Conservation (phyloP, 2,113 vertebrate genomes). For the Nothocercus nigrocapillus region DNA sequence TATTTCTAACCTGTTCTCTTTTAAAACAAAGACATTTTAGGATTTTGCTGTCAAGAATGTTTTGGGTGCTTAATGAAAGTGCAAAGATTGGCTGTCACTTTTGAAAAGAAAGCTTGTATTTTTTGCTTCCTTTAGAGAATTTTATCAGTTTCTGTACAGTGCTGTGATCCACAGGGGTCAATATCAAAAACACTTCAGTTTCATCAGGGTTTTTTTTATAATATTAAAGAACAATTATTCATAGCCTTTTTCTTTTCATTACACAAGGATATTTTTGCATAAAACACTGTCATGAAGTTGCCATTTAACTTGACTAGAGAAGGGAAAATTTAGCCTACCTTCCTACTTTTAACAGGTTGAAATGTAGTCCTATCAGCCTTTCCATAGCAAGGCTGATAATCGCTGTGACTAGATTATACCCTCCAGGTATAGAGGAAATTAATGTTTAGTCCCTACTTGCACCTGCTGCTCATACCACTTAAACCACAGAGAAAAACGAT, state of each 20-base stretch:
- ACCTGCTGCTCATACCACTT: background rate
- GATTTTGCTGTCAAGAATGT: background rate
- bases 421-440: background rate
- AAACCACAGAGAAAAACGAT: background rate
- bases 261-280: background rate
- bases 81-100: background rate
- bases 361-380: background rate
- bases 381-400: background rate
- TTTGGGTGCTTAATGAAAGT: background rate
- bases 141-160: background rate
- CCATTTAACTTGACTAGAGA: background rate
- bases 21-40: background rate
- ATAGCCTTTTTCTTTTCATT: background rate
- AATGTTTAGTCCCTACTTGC: background rate
- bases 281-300: background rate
- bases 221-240: background rate
- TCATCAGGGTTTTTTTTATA: background rate
- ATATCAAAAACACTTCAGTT: background rate
- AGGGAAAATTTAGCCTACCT: background rate
- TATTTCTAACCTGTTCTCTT: background rate
- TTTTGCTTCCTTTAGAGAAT: background rate
- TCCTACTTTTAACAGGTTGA: background rate
- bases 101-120: background rate
- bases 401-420: background rate
- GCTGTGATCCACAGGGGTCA: slow-evolving; percentile 3